Conservation (phyloP, 1,140 invertebrate genomes). For the Dufourea novaeangliae region DNA sequence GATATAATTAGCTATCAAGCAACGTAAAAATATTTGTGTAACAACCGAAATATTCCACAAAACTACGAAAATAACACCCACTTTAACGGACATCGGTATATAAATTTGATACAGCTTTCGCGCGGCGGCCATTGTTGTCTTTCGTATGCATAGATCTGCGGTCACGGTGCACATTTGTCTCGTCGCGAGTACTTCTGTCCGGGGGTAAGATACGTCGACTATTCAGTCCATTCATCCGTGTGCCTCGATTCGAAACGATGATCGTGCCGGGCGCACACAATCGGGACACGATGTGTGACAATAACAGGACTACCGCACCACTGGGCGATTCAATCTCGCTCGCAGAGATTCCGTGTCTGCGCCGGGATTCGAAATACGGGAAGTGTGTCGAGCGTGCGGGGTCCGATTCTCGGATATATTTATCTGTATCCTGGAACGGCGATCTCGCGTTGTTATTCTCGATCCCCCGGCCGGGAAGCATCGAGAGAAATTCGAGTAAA, state of each 20-base stretch:
- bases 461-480: neutral
- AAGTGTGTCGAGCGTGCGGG: constrained; percentile 37
- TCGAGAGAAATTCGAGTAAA: neutral
- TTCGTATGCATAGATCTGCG: neutral
- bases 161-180: constrained; percentile 15
- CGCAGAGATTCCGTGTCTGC: constrained; percentile 25
- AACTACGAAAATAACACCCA: too few species aligned
- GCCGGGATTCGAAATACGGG: constrained; percentile 32
- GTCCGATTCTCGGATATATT: constrained; percentile 24
- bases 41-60: too few species aligned
- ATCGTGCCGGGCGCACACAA: constrained; percentile 32
- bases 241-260: constrained; percentile 26
- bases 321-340: constrained; percentile 44
- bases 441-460: neutral
- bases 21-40: too few species aligned
- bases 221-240: constrained; percentile 38
- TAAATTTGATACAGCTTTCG: neutral
- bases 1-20: too few species aligned
- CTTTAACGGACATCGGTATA: too few species aligned
- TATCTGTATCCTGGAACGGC: constrained; percentile 12
- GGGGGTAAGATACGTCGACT: constrained; percentile 5
- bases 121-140: constrained; percentile 1
- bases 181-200: constrained; percentile 16
- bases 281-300: constrained; percentile 28
- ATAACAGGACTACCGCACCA: constrained; percentile 36